Percentiles rank a stretch among this genome's conserved stretches.
These are phyloP conservation scores for Dunckerocampus dactyliophorus DNA, from an alignment of 2,113 vertebrate species.

Conservation along the genomic window DNA sequence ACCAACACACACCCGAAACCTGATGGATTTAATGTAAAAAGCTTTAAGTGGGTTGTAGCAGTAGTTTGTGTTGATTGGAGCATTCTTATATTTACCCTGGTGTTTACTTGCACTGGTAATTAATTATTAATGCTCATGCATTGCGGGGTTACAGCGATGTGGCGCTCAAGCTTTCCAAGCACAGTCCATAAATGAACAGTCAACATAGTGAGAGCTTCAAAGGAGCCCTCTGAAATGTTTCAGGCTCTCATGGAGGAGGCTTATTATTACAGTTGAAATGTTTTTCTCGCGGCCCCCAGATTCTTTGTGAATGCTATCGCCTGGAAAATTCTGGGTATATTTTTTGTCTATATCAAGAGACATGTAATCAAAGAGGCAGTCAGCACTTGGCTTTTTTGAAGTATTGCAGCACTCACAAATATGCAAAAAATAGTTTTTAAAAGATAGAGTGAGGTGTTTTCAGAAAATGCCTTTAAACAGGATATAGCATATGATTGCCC, in stretches of 20 bases:
- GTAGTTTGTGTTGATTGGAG: slow-evolving; percentile 59
- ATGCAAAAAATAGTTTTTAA: slow-evolving; percentile 53
- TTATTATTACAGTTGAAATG: slow-evolving; percentile 74
- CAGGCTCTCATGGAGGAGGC: slow-evolving; percentile 64
- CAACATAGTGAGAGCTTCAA: slow-evolving; percentile 69
- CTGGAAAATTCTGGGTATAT: slow-evolving; percentile 60
- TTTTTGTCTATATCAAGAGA: slow-evolving; percentile 65
- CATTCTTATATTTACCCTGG: slow-evolving; percentile 66
- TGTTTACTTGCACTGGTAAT: slow-evolving; percentile 73
- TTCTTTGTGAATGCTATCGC: slow-evolving; percentile 65
- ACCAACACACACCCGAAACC: too few species aligned
- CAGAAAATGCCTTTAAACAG: not conserved
- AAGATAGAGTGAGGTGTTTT: slow-evolving; percentile 4
- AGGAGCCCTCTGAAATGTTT: slow-evolving; percentile 62
- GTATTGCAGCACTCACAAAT: slow-evolving; percentile 46
- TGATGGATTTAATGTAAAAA: not conserved
- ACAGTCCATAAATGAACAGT: slow-evolving; percentile 66
- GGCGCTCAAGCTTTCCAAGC: slow-evolving; percentile 63
- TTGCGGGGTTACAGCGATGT: slow-evolving; percentile 69
- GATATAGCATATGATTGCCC: slow-evolving; percentile 16
- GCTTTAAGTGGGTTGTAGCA: slow-evolving; percentile 56
- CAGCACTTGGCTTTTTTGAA: slow-evolving; percentile 52
- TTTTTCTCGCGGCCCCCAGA: slow-evolving; percentile 66
- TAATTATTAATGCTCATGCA: slow-evolving; percentile 71
- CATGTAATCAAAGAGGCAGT: slow-evolving; percentile 66